Evolutionary conservation across 2,797 vertebrate genomes (phyloP), one percentile per base, ranked within the genome.

Genomic region (Melanotaenia maccullochi): DNA sequence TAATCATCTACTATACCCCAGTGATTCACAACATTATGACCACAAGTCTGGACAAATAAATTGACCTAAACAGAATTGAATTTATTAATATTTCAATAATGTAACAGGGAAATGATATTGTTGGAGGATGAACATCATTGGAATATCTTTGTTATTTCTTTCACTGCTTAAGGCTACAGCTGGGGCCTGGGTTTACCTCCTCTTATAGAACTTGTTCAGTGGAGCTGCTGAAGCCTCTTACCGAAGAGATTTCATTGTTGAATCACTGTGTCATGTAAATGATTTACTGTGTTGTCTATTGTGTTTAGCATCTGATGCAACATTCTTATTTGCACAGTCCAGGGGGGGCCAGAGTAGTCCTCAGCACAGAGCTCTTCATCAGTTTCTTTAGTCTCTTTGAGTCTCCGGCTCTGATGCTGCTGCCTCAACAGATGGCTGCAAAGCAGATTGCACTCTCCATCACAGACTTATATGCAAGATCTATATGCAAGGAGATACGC

Each of bases 381-480:
- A 55, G 52, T 4, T 25, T 52, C 22, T 11, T 24, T 13, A 12
- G 49, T 25, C 9, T 55, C 25, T 55, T 30, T 30, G 52, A 52
- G 49, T 30, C 12, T 28, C 52, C 30, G 25, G 52, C 52, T 55
- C 25, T 55, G 52, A 30, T 30, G 52, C 52, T 55, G 52, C 22
- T 55, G 25, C 14, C 52, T 28, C 52, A 55, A 55, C 25, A 55
- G 52, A 55, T 55, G 52, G 25, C 52, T 55, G 52, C 25, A 55
- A 7, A 30, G 24, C 24, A 54, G 22, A 24, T 2, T 28, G 25
- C 5, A 24, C 9, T 28, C 51, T 14, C 24, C 12, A 54, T 24
- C 44, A 47, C 20, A 20, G 44, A 8, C 16, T 44, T 44, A 7
- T 20, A 20, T 33, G 32, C 32, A 33, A 33, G 32, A 33, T 33